Base-by-base conservation (phyloP, 1,140 invertebrate genomes). In the Maniola jurtina region DNA sequence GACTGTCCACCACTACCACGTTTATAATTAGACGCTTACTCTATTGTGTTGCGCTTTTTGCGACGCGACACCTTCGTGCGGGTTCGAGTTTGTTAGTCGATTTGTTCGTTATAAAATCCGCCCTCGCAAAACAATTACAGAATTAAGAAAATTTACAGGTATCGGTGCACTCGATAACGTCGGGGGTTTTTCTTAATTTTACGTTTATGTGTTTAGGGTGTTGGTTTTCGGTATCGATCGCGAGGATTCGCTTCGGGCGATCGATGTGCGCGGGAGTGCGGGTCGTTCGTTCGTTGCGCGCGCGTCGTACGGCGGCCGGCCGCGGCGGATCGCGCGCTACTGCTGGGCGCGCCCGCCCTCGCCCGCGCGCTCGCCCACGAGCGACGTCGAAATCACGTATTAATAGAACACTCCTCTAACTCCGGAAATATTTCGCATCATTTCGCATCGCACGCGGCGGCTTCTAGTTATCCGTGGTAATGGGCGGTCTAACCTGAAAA, bases 401-500 rank as follows among this genome's bases (percentile, higher is more conserved):
- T 89, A 84, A 88, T 90, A 90, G 88, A 89, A 82, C 83, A 84
- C 84, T 86, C 76, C 83, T 83, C 81, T 83, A 84, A 90, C 88
- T 88, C 88, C 86, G 88, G 88, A 90, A 90, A 90, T 90, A 90
- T 90, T 90, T 90, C 81, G 88, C 88, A 84, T 88, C 86, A 88
- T 86, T 90, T 88, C 80, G 88, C 87, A 87, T 84, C 78, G 76
- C 84, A 83, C 79, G 79, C 80, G 68, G 75, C 77, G 65, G 68
- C 66, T 40, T 64, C 76, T 79, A 75, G 75, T 86, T 84, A 81
- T 80, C 84, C 77, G 74, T 81, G 83, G 79, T 80, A 85, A 86
- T 66, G 64, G 64, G 66, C 76, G 76, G 62, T 71, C 59, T 55
- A 61, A 52, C 55, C 65, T 42, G 61, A 71, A 57, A 76, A 73